phyloP scores from a whole-genome alignment of 2,797 vertebrate genomes.

The Heterohyrax brucei region DNA sequence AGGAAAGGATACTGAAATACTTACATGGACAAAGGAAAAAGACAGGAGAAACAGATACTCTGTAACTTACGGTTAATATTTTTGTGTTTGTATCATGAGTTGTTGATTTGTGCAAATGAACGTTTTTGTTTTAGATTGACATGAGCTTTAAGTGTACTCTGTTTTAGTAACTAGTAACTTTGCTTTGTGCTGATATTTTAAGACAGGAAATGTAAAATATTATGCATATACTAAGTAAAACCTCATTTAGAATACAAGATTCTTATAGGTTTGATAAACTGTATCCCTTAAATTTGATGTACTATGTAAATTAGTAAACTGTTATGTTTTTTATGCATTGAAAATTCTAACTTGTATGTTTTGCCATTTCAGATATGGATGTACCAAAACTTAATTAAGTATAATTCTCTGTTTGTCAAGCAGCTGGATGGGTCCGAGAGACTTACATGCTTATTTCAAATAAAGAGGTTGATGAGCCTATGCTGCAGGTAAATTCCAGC shows the following conservation, averaged over 20 bases:
- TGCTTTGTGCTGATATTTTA: neutral
- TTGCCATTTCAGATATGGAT: conserved; percentile 95
- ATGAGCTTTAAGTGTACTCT: neutral
- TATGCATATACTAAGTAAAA: neutral
- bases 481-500: conserved; percentile 92
- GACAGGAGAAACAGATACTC: neutral
- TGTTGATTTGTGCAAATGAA: neutral
- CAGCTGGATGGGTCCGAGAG: conserved; percentile 95
- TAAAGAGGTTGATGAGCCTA: conserved; percentile 97
- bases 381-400: conserved; percentile 97
- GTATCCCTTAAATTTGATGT: neutral
- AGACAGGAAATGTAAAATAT: neutral
- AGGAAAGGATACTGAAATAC: neutral
- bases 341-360: conserved; percentile 1
- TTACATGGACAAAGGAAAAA: too few species aligned
- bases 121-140: neutral
- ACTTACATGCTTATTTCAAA: conserved; percentile 97
- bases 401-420: conserved; percentile 95
- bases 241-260: neutral
- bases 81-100: neutral
- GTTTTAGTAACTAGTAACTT: neutral
- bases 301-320: neutral
- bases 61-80: fast-evolving
- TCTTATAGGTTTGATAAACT: neutral
- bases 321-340: neutral